A percentile compares a stretch with the other conserved stretches of the same genome.
Conservation (phyloP, 2,888 invertebrate genomes). For the Chrysina gloriosa region DNA sequence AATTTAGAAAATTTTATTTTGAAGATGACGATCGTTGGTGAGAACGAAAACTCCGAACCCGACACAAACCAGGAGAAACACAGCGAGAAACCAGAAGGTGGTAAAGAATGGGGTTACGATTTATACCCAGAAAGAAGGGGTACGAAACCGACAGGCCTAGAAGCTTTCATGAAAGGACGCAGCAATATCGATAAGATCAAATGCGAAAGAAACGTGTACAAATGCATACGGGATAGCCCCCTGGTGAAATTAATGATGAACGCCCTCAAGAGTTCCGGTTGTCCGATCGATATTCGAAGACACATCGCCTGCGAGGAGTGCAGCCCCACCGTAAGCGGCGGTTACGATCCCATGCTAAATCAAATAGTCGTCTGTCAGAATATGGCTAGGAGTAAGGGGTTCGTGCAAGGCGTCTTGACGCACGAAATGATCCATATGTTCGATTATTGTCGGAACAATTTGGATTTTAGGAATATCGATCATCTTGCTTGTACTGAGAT, state of each 20-base stretch:
- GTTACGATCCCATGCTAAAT: slow-evolving; percentile 87
- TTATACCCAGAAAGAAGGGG: slow-evolving; percentile 86
- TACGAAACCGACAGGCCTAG: slow-evolving; percentile 67
- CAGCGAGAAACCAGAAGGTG: slow-evolving; percentile 34
- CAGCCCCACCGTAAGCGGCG: slow-evolving; percentile 85
- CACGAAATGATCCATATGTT: slow-evolving; percentile 98
- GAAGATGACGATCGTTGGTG: slow-evolving; percentile 1
- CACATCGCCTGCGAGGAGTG: slow-evolving; percentile 95
- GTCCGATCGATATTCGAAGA: slow-evolving; percentile 83
- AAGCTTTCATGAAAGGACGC: slow-evolving; percentile 68
- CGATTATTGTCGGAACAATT: slow-evolving; percentile 88
- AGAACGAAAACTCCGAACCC: not conserved
- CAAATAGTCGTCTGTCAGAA: slow-evolving; percentile 95
- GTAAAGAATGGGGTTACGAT: slow-evolving; percentile 77
- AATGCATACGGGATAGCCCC: slow-evolving; percentile 81
- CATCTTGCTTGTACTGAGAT: slow-evolving; percentile 97
- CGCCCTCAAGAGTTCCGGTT: slow-evolving; percentile 83
- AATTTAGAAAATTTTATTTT: not conserved
- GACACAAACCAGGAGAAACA: not conserved
- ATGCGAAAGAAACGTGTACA: slow-evolving; percentile 84
- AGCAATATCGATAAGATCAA: slow-evolving; percentile 78
- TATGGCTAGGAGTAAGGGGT: slow-evolving; percentile 74
- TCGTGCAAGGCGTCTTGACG: slow-evolving; percentile 83
- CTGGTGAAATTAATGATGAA: slow-evolving; percentile 87
- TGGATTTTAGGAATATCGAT: slow-evolving; percentile 89